Conservation (phyloP, 2,888 invertebrate genomes). For the Oligia strigilis region DNA sequence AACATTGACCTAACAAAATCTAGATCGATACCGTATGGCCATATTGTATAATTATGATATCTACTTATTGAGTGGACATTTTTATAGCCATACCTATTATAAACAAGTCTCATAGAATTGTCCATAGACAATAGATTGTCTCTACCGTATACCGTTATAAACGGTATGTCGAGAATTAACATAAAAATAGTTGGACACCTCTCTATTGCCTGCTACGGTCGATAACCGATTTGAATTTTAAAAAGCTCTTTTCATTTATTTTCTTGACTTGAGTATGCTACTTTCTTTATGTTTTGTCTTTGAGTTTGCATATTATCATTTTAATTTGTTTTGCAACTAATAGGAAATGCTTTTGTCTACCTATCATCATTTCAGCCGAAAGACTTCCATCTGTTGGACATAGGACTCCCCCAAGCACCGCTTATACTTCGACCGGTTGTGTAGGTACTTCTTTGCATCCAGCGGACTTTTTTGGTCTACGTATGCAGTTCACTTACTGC, state of each 20-base stretch:
- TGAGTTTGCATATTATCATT: not conserved
- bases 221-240: conserved; percentile 45
- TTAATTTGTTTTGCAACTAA: not conserved
- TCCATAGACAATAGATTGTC: conserved; percentile 35
- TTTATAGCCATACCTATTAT: no score
- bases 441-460: not conserved
- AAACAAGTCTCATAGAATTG: conserved; percentile 25
- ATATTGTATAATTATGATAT: not conserved
- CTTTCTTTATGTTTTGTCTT: conserved; percentile 5
- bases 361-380: not conserved
- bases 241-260: conserved; percentile 16
- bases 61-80: not conserved
- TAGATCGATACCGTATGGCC: conserved; percentile 6
- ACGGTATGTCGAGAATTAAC: conserved; percentile 50
- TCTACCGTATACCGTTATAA: conserved; percentile 57
- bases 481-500: not conserved
- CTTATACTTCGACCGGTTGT: not conserved
- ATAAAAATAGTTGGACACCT: conserved; percentile 52
- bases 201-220: conserved; percentile 28
- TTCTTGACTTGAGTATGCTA: not conserved
- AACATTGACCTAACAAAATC: conserved; percentile 13
- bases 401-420: not conserved
- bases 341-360: not conserved
- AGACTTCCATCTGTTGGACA: no score
- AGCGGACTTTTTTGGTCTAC: not conserved